Evolutionary conservation across 2,797 vertebrate species (phyloP), one percentile per base, ranked within the genome.

Genomic region (Enoplosus armatus): DNA sequence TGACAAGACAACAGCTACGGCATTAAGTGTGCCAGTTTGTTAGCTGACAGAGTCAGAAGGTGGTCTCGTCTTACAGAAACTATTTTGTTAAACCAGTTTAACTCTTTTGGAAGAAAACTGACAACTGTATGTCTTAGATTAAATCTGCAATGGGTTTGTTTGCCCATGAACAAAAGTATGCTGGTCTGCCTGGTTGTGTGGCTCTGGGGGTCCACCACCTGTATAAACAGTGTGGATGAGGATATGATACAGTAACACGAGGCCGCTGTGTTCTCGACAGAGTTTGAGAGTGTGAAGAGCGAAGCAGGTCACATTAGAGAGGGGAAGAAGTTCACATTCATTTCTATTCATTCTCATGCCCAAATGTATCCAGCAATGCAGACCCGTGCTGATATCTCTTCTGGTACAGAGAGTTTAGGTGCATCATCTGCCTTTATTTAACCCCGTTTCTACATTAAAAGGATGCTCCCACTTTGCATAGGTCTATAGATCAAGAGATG

Each of bases 131-230:
- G 8, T 67, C 12, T 59, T 27, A 51, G 14, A 43, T 54, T 18
- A 62, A 50, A 61, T 73, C 16, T 79, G 35, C 66, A 47, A 12
- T 22, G 26, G 35, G 5, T 83, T 79, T 79, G 56, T 83, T 88
- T 79, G 67, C 37, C 75, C 35, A 2, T 63, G 62, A 73, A 68
- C 24, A 35, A 69, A 86, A 79, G 39, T 73, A 22, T 69, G 70
- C 72, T 80, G 76, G 12, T 55, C 27, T 55, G 58, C 27, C 33
- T 60, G 27, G 3, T 60, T 64, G 55, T 64, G 64, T 16, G 56
- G 48, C 64, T 59, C 68, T 43, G 66, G 82, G 89, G 79, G 80
- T 80, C 77, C 73, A 82, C 29, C 92, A 92, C 77, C 88, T 93
- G 90, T 51, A 62, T 67, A 88, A 92, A 92, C 86, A 93, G 9